phyloP scores from a whole-genome alignment of 2,888 invertebrate species.

The Catocala sponsa region DNA sequence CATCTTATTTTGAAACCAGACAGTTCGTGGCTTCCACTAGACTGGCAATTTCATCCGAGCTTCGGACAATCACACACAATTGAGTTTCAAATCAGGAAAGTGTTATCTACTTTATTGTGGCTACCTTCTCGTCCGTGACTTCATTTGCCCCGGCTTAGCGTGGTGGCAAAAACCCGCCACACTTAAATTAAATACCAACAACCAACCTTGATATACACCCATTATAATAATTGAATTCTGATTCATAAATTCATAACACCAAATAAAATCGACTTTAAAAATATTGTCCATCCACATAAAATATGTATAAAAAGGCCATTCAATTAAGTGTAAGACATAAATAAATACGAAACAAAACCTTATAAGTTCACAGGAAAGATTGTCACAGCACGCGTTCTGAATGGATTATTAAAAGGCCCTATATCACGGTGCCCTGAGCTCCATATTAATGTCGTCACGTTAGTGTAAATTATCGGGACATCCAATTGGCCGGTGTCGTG shows the following conservation, averaged over 20 bases:
- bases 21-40: slow-evolving; percentile 42
- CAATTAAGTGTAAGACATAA: slow-evolving; percentile 66
- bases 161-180: slow-evolving; percentile 40
- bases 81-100: slow-evolving; percentile 61
- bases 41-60: slow-evolving; percentile 51
- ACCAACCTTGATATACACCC: slow-evolving; percentile 18
- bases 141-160: slow-evolving; percentile 42
- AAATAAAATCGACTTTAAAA: slow-evolving; percentile 34
- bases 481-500: slow-evolving; percentile 84
- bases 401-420: slow-evolving; percentile 74
- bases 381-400: slow-evolving; percentile 71
- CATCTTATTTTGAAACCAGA: slow-evolving; percentile 37
- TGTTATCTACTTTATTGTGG: slow-evolving; percentile 59
- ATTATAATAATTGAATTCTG: slow-evolving; percentile 41
- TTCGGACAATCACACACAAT: slow-evolving; percentile 61
- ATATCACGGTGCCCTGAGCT: slow-evolving; percentile 65
- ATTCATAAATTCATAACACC: slow-evolving; percentile 40
- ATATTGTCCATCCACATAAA: slow-evolving; percentile 40
- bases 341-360: slow-evolving; percentile 56
- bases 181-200: slow-evolving; percentile 41
- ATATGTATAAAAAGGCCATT: slow-evolving; percentile 55
- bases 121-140: slow-evolving; percentile 54
- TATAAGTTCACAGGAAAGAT: slow-evolving; percentile 63
- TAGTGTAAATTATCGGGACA: slow-evolving; percentile 82
- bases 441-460: slow-evolving; percentile 78